Conservation (phyloP, 2,113 vertebrate species). For the Ptilonorhynchus violaceus region DNA sequence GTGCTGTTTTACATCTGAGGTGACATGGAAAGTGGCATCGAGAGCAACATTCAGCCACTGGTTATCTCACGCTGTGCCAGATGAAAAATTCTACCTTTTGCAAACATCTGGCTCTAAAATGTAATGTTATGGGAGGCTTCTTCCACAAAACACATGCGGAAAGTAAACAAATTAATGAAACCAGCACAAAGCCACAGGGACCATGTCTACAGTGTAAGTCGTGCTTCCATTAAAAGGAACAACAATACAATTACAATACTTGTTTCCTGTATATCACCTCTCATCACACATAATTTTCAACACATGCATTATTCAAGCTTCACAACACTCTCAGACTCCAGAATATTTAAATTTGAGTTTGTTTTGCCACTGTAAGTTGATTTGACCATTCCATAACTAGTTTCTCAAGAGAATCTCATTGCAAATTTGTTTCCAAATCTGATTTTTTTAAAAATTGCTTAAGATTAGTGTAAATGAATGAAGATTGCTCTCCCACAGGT, state of each 20-base stretch:
- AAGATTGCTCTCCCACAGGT: not conserved
- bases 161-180: not conserved
- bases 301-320: slow-evolving; percentile 9
- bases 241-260: not conserved
- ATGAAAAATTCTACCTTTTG: not conserved
- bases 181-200: not conserved
- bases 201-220: not conserved
- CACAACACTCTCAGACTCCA: not conserved
- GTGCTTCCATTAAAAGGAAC: not conserved
- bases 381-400: not conserved
- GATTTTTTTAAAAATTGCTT: not conserved
- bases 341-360: not conserved
- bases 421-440: not conserved
- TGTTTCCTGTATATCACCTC: not conserved
- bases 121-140: not conserved
- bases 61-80: not conserved
- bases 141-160: not conserved
- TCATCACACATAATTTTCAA: not conserved
- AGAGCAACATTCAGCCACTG: not conserved
- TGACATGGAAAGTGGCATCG: not conserved
- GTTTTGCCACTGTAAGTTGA: not conserved
- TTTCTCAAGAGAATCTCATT: not conserved
- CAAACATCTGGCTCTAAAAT: not conserved
- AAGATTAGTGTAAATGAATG: not conserved
- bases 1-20: not conserved